Conservation (phyloP, 35 echinoderm and acorn worm species). For the Ptychodera flava region DNA sequence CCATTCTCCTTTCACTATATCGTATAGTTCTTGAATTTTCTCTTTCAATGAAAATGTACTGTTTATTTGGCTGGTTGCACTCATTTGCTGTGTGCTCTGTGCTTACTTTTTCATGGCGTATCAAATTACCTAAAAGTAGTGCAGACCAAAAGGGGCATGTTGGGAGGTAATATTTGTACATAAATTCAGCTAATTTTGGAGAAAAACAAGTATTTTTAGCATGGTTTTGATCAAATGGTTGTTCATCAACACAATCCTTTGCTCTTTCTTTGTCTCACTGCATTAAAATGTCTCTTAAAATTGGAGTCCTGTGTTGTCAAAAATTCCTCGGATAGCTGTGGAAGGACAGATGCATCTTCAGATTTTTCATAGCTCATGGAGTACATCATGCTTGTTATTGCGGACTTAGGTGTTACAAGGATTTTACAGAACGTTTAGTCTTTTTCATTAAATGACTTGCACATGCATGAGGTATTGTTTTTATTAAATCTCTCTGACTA, state of each 20-base stretch:
- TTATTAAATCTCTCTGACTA: neutral
- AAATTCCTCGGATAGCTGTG: neutral
- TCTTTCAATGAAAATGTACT: no score
- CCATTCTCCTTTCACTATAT: no score
- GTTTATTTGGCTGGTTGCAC: no score
- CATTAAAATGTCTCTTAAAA: neutral
- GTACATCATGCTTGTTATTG: neutral
- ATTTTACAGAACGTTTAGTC: slow-evolving; percentile 1
- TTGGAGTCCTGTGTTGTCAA: neutral
- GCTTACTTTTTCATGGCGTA: no score
- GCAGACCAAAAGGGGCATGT: no score
- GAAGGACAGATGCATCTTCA: no score
- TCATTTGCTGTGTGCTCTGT: no score
- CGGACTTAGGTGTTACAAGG: neutral
- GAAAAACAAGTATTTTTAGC: neutral
- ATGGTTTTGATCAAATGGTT: neutral
- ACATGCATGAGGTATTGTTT: neutral
- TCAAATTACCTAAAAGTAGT: no score
- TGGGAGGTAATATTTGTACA: no score
- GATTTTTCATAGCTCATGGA: neutral
- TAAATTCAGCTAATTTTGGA: neutral
- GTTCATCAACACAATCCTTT: neutral
- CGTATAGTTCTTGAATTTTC: no score
- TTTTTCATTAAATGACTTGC: slow-evolving; percentile 32
- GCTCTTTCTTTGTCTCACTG: neutral